These are phyloP conservation scores for Pyrochroa serraticornis DNA, from an alignment of 2,888 invertebrate genomes.

Conservation along the genomic window DNA sequence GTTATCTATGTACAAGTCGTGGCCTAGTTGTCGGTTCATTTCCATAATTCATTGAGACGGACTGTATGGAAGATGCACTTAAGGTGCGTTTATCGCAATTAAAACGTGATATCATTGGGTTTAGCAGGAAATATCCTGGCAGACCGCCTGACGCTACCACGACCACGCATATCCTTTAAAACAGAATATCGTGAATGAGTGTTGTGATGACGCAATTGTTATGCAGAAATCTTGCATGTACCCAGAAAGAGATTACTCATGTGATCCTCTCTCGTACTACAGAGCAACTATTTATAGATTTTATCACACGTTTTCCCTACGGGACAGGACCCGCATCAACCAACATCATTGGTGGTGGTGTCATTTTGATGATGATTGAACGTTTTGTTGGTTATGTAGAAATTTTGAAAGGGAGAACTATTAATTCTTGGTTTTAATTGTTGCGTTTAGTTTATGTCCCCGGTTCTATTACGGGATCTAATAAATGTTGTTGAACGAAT, in stretches of 20 bases:
- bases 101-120: slow-evolving; percentile 8
- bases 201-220: slow-evolving; percentile 21
- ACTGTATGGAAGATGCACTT: slow-evolving; percentile 2
- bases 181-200: slow-evolving; percentile 20
- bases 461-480: too few relatives aligned
- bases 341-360: slow-evolving; percentile 9
- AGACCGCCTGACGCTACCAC: slow-evolving; percentile 28
- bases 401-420: slow-evolving; percentile 4
- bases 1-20: slow-evolving; percentile 15
- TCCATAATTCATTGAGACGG: slow-evolving; percentile 7
- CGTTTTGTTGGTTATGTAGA: slow-evolving; percentile 27
- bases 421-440: slow-evolving; percentile 17
- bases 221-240: slow-evolving; percentile 23
- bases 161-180: slow-evolving; percentile 27
- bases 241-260: slow-evolving; percentile 26
- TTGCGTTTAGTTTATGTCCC: background rate
- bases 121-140: slow-evolving; percentile 18
- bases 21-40: slow-evolving; percentile 14
- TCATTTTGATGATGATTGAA: slow-evolving; percentile 35
- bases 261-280: slow-evolving; percentile 5
- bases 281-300: slow-evolving; percentile 8
- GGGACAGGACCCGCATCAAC: slow-evolving; percentile 22
- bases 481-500: too few relatives aligned
- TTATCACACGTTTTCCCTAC: background rate
- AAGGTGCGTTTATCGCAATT: too few relatives aligned